phyloP scores from a whole-genome alignment of 2,113 vertebrate species.

The Barnardius zonarius region DNA sequence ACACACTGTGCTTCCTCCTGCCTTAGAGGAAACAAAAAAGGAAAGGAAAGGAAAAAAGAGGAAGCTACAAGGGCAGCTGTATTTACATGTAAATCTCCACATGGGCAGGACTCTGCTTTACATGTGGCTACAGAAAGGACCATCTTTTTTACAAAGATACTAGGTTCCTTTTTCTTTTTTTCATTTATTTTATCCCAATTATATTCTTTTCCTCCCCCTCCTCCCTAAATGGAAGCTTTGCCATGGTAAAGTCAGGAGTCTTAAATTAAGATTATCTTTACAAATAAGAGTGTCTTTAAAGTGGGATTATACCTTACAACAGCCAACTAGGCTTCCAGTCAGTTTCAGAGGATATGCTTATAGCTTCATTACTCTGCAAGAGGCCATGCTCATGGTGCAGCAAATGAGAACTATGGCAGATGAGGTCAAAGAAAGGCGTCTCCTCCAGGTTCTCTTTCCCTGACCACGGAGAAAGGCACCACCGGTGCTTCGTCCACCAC shows the following conservation, averaged over 20 bases:
- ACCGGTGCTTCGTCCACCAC: not conserved
- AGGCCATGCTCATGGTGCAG: not conserved
- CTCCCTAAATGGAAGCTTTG: not conserved
- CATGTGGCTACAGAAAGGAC: not conserved
- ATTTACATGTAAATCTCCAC: slow-evolving; percentile 39
- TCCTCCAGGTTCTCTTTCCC: not conserved
- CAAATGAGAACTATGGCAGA: not conserved
- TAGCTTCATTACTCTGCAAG: not conserved
- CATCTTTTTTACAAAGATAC: slow-evolving; percentile 14
- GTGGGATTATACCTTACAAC: slow-evolving; percentile 4
- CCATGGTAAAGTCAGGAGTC: not conserved
- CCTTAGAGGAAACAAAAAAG: not conserved
- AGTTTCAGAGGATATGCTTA: not conserved
- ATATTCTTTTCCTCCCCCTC: not conserved
- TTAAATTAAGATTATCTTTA: slow-evolving; percentile 48
- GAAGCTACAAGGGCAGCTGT: not conserved
- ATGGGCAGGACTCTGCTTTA: not conserved
- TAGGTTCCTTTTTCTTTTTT: not conserved
- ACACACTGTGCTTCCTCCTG: not conserved
- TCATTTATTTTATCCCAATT: not conserved
- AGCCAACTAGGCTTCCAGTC: not conserved
- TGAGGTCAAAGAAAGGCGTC: not conserved
- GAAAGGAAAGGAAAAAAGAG: not conserved
- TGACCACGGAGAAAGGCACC: not conserved
- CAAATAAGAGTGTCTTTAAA: slow-evolving; percentile 29